Evolutionary conservation across 2,797 vertebrate genomes (phyloP).

Genomic region (Syngnathus rostellatus): DNA sequence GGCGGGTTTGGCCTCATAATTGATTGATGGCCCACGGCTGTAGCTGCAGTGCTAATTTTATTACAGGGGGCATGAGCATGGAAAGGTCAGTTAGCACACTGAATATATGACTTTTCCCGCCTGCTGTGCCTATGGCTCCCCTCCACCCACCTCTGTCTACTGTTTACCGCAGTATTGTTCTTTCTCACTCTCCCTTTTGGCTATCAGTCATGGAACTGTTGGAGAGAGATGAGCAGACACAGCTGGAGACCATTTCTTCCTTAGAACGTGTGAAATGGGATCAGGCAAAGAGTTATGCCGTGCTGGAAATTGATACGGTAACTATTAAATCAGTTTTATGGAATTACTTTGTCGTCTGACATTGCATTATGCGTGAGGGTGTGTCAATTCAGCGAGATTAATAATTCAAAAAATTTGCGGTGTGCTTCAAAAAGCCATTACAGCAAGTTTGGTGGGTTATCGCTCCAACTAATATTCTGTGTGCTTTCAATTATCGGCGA

Average conservation of each 20-base stretch:
- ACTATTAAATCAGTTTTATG: conserved; percentile 32
- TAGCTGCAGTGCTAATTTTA: conserved; percentile 58
- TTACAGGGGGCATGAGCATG: conserved; percentile 57
- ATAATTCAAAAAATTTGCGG: conserved; percentile 10
- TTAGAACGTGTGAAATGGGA: conserved; percentile 21
- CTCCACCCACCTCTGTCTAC: not conserved
- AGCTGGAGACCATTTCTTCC: conserved; percentile 6
- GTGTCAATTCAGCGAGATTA: conserved; percentile 13
- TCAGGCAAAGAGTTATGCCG: conserved; percentile 24
- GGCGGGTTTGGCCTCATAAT: conserved; percentile 46
- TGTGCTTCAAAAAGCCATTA: conserved; percentile 2
- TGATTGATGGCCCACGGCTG: conserved; percentile 61
- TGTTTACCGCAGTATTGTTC: conserved; percentile 2
- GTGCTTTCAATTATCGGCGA: not conserved
- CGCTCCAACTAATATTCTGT: not conserved
- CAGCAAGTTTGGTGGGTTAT: not conserved
- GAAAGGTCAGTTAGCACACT: conserved; percentile 60
- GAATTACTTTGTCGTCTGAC: conserved; percentile 17
- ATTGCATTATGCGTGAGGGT: conserved; percentile 8
- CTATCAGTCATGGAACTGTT: conserved; percentile 11
- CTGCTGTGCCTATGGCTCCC: conserved; percentile 23
- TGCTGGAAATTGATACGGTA: conserved; percentile 22
- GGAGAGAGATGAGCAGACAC: conserved; percentile 6
- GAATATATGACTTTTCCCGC: conserved; percentile 37
- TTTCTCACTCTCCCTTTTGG: conserved; percentile 7